Percentiles rank a stretch among this genome's conserved stretches.
Evolutionary conservation across 2,797 vertebrate species (phyloP).

Genomic region (Pseudocheirus occidentalis): DNA sequence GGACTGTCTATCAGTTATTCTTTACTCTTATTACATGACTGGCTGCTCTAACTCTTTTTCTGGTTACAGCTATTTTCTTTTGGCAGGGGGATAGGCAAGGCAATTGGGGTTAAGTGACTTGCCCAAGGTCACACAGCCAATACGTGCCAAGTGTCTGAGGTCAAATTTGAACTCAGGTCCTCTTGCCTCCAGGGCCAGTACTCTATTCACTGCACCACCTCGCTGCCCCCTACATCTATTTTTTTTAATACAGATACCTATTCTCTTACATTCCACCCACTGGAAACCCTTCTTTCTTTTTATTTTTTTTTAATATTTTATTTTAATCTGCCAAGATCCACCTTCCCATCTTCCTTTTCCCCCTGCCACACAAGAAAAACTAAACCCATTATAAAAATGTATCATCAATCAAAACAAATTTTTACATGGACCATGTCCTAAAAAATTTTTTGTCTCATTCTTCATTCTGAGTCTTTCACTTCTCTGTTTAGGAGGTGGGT

Average conservation of each 20-base stretch:
- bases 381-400: neutral
- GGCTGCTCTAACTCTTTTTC: neutral
- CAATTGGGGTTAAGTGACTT: too few species aligned
- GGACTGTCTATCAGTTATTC: neutral
- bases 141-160: too few species aligned
- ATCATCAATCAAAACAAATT: neutral
- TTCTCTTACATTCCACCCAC: neutral
- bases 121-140: too few species aligned
- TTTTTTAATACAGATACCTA: neutral
- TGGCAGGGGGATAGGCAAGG: too few species aligned
- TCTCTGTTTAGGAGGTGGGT: neutral
- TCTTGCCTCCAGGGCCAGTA: too few species aligned
- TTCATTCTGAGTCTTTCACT: neutral
- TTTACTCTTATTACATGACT: neutral
- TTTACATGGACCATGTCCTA: neutral
- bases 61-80: neutral
- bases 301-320: neutral
- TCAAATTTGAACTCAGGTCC: too few species aligned
- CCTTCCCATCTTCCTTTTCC: neutral
- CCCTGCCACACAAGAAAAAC: neutral
- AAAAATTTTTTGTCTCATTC: neutral
- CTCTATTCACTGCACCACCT: too few species aligned
- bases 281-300: neutral
- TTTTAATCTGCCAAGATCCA: neutral
- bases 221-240: neutral